Evolutionary conservation across 2,113 vertebrate species (phyloP), one percentile per base, ranked within the genome.

Genomic region (Micronycteris hirsuta): DNA sequence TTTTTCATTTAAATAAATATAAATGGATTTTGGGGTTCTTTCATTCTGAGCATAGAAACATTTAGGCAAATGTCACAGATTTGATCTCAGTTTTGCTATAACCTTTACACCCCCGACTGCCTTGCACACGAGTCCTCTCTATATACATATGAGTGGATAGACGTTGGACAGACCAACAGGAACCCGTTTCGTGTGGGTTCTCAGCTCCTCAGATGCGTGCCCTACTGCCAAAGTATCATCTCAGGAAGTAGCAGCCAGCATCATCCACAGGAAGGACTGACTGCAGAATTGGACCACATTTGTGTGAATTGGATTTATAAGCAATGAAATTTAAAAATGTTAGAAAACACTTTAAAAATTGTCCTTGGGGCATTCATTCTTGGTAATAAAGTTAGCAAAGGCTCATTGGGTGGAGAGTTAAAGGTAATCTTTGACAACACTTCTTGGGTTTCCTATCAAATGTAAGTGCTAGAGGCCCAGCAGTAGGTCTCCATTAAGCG

Each of bases 251-350:
- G 65, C 86, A 94, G 45, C 85, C 89, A 92, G 41, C 80, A 49
- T 5, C 96, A 65, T 89, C 78, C 73, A 94, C 93, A 96, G 86
- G 71, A 92, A 96, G 84, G 77, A 91, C n/a, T 96, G 86, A 93
- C 93, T 94, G 33, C 89, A 95, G 81, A 91, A 93, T 52, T 81
- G 86, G 65, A 80, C 12, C 77, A 47, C 77, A 82, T 77, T 78
- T 90, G 47, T 93, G 63, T 95, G 74, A 73, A 74, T 87, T 33
- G 87, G 76, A 96, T 76, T 97, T 90, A 63, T 65, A 86, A 94
- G 86, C 47, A 86, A 15, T 73, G 56, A 96, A 95, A 74, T 80
- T 17, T 95, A 58, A 91, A 74, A 77, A 52, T 71, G 49, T 54
- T 96, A 76, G 58, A 80, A 93, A 95, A 47, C 17, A 33, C 38